Conservation (phyloP, 2,888 invertebrate genomes). For the Cyrtodaria siliqua region DNA sequence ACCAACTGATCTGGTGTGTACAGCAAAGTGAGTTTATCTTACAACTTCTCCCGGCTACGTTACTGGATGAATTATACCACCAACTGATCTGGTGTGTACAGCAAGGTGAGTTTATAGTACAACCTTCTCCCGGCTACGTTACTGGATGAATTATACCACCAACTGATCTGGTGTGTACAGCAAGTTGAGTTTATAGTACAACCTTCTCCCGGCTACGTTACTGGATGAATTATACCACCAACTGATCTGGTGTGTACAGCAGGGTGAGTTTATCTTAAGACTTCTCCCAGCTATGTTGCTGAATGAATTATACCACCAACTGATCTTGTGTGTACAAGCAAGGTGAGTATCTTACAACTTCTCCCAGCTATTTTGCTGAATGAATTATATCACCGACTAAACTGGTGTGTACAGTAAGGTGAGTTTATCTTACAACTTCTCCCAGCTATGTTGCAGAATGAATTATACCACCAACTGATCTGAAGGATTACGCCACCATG, state of each 20-base stretch:
- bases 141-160: slow-evolving; percentile 96
- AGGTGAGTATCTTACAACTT: slow-evolving; percentile 91
- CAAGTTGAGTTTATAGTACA: slow-evolving; percentile 99
- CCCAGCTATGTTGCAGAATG: slow-evolving; percentile 95
- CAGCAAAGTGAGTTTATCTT: slow-evolving; percentile 90
- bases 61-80: slow-evolving; percentile 96
- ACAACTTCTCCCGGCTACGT: slow-evolving; percentile 95
- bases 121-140: slow-evolving; percentile 95
- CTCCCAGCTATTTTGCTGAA: slow-evolving; percentile 95
- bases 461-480: slow-evolving; percentile 97
- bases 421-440: slow-evolving; percentile 87
- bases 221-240: slow-evolving; percentile 97
- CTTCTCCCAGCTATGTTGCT: slow-evolving; percentile 95
- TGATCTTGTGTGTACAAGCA: slow-evolving; percentile 95
- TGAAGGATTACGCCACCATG: too few species aligned
- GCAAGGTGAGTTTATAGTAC: slow-evolving; percentile 94
- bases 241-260: slow-evolving; percentile 95
- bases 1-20: slow-evolving; percentile 89
- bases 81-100: slow-evolving; percentile 96
- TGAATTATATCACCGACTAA: slow-evolving; percentile 96
- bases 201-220: slow-evolving; percentile 94
- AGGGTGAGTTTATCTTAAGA: too few species aligned
- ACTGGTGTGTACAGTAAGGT: slow-evolving; percentile 94
- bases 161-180: slow-evolving; percentile 95
- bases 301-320: slow-evolving; percentile 96